phyloP scores from a whole-genome alignment of 2,888 invertebrate species.

The Athripsodes cinereus region DNA sequence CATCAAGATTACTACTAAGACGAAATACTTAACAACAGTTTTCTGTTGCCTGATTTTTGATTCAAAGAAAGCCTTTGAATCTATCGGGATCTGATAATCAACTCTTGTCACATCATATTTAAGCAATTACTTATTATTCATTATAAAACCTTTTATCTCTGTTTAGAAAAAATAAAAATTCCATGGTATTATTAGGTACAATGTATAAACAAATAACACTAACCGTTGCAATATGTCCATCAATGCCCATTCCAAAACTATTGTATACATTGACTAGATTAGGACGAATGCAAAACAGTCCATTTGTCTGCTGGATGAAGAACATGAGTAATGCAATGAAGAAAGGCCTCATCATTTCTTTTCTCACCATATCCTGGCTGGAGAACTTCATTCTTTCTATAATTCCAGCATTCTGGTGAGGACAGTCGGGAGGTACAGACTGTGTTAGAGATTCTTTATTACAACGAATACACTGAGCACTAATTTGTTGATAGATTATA shows the following conservation, averaged over 20 bases:
- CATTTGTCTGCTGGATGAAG: constrained; percentile 48
- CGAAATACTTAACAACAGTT: too few relatives aligned
- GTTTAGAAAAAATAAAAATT: too few relatives aligned
- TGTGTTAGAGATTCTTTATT: constrained; percentile 9
- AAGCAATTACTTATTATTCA: too few relatives aligned
- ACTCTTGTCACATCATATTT: too few relatives aligned
- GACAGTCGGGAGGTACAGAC: constrained; percentile 31
- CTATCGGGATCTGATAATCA: too few relatives aligned
- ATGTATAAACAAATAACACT: too few relatives aligned
- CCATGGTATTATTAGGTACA: too few relatives aligned
- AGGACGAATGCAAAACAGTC: constrained; percentile 45
- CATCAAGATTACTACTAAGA: too few relatives aligned
- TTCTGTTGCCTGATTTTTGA: too few relatives aligned
- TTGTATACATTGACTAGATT: constrained; percentile 52
- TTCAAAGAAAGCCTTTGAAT: too few relatives aligned
- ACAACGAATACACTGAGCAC: constrained; percentile 27
- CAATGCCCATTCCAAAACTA: constrained; percentile 33
- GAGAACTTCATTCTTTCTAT: constrained; percentile 32
- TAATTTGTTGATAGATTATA: constrained; percentile 40
- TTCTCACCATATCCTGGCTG: constrained; percentile 39
- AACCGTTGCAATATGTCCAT: constrained; percentile 46
- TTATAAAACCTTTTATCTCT: too few relatives aligned
- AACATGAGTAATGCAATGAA: constrained; percentile 48
- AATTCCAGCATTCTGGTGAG: constrained; percentile 34
- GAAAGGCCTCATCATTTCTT: constrained; percentile 50